These are phyloP conservation scores for Pseudochirops cupreus DNA, from an alignment of 2,797 vertebrate genomes.

Conservation along the genomic window DNA sequence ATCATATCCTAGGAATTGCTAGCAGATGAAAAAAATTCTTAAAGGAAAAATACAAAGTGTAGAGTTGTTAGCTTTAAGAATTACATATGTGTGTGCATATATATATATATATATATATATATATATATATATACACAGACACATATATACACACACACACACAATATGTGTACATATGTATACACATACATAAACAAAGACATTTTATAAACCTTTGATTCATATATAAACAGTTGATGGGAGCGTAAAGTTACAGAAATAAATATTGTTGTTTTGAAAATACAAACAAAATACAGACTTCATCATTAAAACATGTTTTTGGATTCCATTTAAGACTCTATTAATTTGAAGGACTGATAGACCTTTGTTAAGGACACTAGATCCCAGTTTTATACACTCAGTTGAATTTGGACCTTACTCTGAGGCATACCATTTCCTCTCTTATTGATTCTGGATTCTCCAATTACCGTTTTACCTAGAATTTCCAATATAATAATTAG, in stretches of 20 bases:
- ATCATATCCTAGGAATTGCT: not conserved
- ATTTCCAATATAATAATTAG: constrained; percentile 67
- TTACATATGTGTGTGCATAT: not conserved
- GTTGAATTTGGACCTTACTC: constrained; percentile 51
- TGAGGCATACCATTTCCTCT: constrained; percentile 65
- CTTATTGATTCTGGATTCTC: constrained; percentile 63
- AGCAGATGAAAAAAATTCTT: not conserved
- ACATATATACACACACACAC: not conserved
- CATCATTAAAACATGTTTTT: constrained; percentile 32
- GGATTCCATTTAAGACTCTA: constrained; percentile 49
- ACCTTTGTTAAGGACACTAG: constrained; percentile 36
- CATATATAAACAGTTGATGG: not conserved
- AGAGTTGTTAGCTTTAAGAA: constrained; percentile 10
- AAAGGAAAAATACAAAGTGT: not conserved
- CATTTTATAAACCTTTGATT: not conserved
- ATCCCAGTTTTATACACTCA: constrained; percentile 34
- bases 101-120: not conserved
- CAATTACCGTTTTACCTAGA: not conserved
- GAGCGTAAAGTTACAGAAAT: not conserved
- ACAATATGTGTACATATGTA: not conserved
- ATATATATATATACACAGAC: too few relatives aligned
- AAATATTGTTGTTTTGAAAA: not conserved
- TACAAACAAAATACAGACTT: constrained; percentile 18
- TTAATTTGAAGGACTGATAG: constrained; percentile 10
- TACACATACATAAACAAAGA: not conserved